Base-by-base conservation (phyloP, 2,888 invertebrate species). In the Coleophora flavipennella region DNA sequence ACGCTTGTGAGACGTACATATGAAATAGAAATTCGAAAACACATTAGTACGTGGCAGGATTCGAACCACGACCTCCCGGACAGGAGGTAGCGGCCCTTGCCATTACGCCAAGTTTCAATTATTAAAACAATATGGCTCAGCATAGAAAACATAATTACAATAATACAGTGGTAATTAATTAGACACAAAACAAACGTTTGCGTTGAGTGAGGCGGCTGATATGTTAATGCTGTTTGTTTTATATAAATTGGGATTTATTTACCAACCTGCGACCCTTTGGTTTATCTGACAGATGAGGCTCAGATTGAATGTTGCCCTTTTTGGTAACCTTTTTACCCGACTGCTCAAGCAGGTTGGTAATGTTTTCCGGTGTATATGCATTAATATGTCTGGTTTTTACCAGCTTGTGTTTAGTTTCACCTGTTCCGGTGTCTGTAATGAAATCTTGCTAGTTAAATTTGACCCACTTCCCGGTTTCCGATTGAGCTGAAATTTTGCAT, bases 221-320 rank as follows among this genome's bases (percentile, higher is more conserved):
- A 57, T 51, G 54, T 51, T 42, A 58, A 56, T 59, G 51, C 34
- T 58, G 56, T 65, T 62, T 59, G 57, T 55, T 55, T 50, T 47
- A 44, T 43, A 42, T 44, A 44, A 41, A 43, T 48, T 51, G 43
- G 41, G 45, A 49, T 44, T 44, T 38, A 41, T 46, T n/a, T n/a
- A n/a, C 42, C 14, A 27, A 14, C 14, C 25, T 32, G 33, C 38
- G 13, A 26, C 12, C 36, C 20, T 20, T 8, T 33, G 14, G 1
- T 3, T 33, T 13, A 33, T 35, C 13, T 25, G 26, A 35, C 34
- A 25, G 34, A 43, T 39, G 20, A 28, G 25, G 13, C 13, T 29
- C 29, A 2, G 29, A 11, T 29, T 29, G n/a, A n/a, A n/a, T n/a
- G 29, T 9, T 29, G 9, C 10, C 29, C 10, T 11, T 11, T 29